Conservation (phyloP, 2,888 invertebrate species). For the Andrena trimmerana region DNA sequence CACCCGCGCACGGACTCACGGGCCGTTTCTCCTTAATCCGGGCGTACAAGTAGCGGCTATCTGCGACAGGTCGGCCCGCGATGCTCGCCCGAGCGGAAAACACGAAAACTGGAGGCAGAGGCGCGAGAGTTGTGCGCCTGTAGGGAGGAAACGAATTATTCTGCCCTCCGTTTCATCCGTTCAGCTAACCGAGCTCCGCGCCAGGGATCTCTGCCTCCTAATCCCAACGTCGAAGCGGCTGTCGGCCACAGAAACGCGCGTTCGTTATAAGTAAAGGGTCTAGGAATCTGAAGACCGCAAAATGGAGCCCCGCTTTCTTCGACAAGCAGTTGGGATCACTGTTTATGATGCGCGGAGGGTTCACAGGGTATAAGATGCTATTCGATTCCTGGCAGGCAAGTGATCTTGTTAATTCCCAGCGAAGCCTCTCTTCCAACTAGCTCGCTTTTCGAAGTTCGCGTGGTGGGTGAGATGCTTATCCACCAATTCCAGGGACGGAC, state of each 20-base stretch:
- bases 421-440: too few species aligned
- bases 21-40: conserved; percentile 19
- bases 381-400: too few species aligned
- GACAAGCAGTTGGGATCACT: background rate
- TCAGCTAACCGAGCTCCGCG: too few species aligned
- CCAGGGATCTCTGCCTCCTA: background rate
- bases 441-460: too few species aligned
- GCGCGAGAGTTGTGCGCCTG: background rate
- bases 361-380: background rate
- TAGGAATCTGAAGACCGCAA: background rate
- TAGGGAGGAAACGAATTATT: conserved; percentile 2
- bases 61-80: background rate
- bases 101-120: background rate
- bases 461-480: too few species aligned
- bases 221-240: background rate
- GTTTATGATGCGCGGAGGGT: conserved; percentile 12
- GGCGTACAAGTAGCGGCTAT: conserved; percentile 2
- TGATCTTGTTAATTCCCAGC: too few species aligned
- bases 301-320: background rate
- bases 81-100: conserved; percentile 12
- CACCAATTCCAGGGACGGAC: background rate
- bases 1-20: background rate
- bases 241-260: background rate
- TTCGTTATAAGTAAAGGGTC: background rate
- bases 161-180: too few species aligned